Conservation (phyloP, 1,140 invertebrate species). For the Drosophila pseudoananassae region DNA sequence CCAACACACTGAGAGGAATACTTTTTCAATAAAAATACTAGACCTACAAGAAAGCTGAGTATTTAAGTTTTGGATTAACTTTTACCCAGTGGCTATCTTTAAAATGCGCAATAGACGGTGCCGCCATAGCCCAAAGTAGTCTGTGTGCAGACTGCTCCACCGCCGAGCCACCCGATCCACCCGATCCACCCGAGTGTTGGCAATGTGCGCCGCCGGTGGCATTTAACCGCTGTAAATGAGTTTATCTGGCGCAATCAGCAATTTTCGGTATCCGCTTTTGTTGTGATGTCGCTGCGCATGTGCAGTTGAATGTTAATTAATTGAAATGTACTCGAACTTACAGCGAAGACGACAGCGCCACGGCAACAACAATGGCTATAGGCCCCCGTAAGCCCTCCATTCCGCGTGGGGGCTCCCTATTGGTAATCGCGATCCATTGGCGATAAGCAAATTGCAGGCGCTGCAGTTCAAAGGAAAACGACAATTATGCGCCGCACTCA, state of each 20-base stretch:
- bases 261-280: conserved; percentile 83
- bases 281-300: conserved; percentile 66
- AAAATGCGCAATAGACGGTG: conserved; percentile 68
- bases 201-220: conserved; percentile 77
- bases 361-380: conserved; percentile 31
- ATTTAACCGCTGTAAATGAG: conserved; percentile 83
- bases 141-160: conserved; percentile 20
- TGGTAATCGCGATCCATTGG: conserved; percentile 69
- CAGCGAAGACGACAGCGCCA: conserved; percentile 61
- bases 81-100: conserved; percentile 27
- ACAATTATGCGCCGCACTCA: conserved; percentile 77
- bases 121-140: conserved; percentile 30
- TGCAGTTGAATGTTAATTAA: conserved; percentile 83
- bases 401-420: conserved; percentile 47
- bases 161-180: conserved; percentile 1
- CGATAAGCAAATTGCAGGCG: conserved; percentile 84
- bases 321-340: conserved; percentile 75
- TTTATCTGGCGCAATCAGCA: conserved; percentile 83
- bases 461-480: conserved; percentile 81
- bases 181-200: conserved; percentile 62
- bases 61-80: background rate
- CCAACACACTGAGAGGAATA: conserved; percentile 21
- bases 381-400: background rate
- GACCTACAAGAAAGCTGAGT: background rate
- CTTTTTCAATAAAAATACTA: background rate